phyloP scores from a whole-genome alignment of 2,888 invertebrate genomes.

The Sminthurinus aureus region DNA sequence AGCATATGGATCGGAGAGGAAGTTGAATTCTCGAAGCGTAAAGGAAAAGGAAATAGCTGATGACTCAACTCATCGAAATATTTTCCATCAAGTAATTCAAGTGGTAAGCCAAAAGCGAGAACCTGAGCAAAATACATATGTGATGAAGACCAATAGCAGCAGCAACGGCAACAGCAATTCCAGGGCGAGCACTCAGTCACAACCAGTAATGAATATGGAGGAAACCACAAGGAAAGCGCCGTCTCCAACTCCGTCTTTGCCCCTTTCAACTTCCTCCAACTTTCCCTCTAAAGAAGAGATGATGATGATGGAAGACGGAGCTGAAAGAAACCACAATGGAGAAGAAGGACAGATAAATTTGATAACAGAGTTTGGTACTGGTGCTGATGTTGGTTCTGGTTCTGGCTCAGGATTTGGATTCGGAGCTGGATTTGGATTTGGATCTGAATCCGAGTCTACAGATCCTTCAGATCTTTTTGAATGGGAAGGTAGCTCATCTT shows the following conservation, averaged over 20 bases:
- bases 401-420: background rate
- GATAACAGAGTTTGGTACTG: background rate
- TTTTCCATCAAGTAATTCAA: constrained; percentile 40
- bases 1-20: background rate
- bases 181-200: background rate
- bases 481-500: no score
- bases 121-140: constrained; percentile 26
- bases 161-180: background rate
- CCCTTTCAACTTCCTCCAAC: background rate
- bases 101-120: constrained; percentile 39
- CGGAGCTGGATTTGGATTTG: background rate
- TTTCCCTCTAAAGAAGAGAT: background rate
- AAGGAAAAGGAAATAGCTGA: constrained; percentile 24
- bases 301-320: background rate
- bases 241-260: background rate
- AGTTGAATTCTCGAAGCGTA: background rate
- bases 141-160: background rate
- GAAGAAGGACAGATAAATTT: background rate
- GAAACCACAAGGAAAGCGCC: constrained; percentile 35
- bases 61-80: constrained; percentile 40
- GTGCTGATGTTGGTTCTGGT: background rate
- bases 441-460: no score
- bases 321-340: background rate
- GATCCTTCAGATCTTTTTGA: no score
- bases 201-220: constrained; percentile 35